phyloP scores from a whole-genome alignment of 1,140 invertebrate species.

The Heliconius congener region DNA sequence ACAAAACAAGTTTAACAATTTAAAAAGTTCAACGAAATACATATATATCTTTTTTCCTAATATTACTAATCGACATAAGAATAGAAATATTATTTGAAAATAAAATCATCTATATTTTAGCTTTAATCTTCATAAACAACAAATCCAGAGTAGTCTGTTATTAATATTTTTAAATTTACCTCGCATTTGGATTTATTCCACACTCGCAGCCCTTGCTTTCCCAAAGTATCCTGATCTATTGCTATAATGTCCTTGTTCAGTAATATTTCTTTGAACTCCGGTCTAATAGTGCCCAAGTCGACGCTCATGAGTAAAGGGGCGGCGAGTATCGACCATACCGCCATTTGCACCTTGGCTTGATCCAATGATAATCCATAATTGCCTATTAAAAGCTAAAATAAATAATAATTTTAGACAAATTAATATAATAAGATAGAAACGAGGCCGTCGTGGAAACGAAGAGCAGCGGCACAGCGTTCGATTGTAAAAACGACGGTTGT shows the following conservation, averaged over 20 bases:
- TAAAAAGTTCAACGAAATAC: too few species aligned
- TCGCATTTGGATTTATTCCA: slow-evolving; percentile 52
- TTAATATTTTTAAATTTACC: slow-evolving; percentile 33
- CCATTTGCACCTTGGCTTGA: slow-evolving; percentile 93
- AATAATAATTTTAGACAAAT: not conserved
- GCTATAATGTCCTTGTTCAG: slow-evolving; percentile 89
- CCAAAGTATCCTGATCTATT: slow-evolving; percentile 93
- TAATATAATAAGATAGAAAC: not conserved
- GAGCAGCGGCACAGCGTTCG: too few species aligned
- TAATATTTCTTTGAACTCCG: slow-evolving; percentile 89
- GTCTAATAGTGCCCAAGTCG: slow-evolving; percentile 88
- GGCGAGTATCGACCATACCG: slow-evolving; percentile 94
- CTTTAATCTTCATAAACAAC: too few species aligned
- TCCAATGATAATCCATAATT: slow-evolving; percentile 93
- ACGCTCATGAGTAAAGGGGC: slow-evolving; percentile 94
- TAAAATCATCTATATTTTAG: too few species aligned
- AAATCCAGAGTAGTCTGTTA: too few species aligned
- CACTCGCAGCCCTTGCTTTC: slow-evolving; percentile 74
- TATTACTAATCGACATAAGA: too few species aligned
- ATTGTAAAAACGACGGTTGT: too few species aligned
- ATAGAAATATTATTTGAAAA: too few species aligned
- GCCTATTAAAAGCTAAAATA: slow-evolving; percentile 88
- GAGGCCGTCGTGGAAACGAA: too few species aligned
- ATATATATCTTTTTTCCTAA: too few species aligned
- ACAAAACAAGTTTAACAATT: too few species aligned